Conservation (phyloP, 2,797 vertebrate genomes). For the Sebastes itinus region DNA sequence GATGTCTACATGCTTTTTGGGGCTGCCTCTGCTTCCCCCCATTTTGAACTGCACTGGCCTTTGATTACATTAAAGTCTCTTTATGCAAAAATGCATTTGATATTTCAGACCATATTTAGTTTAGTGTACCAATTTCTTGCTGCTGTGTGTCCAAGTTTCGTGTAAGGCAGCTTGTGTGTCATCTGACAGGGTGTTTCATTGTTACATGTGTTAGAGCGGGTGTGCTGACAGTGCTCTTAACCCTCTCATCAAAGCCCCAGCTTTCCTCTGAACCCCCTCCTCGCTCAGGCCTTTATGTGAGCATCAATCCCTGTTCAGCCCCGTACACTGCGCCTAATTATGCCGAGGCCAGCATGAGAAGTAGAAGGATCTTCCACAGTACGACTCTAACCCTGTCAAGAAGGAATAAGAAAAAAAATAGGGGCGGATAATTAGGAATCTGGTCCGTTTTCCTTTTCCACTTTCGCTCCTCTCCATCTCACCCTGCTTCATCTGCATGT, state of each 20-base stretch:
- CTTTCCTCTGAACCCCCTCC: slow-evolving; percentile 59
- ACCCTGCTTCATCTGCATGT: slow-evolving; percentile 80
- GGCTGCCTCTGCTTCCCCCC: background rate
- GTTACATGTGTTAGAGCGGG: slow-evolving; percentile 57
- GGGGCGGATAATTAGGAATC: slow-evolving; percentile 74
- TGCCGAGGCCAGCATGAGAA: slow-evolving; percentile 51
- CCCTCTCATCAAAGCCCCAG: slow-evolving; percentile 68
- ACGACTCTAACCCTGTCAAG: slow-evolving; percentile 52
- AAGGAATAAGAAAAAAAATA: slow-evolving; percentile 24
- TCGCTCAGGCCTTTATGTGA: slow-evolving; percentile 52
- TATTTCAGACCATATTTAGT: background rate
- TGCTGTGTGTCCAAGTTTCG: background rate
- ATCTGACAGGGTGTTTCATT: slow-evolving; percentile 59
- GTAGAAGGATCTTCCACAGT: slow-evolving; percentile 40
- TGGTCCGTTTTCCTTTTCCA: slow-evolving; percentile 66
- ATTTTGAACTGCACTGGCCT: background rate
- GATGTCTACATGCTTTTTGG: slow-evolving; percentile 24
- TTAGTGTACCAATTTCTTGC: background rate
- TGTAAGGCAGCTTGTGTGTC: slow-evolving; percentile 33
- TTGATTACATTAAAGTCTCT: slow-evolving; percentile 6
- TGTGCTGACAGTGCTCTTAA: slow-evolving; percentile 71
- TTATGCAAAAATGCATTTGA: slow-evolving; percentile 8
- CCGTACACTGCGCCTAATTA: slow-evolving; percentile 70
- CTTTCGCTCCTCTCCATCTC: slow-evolving; percentile 55
- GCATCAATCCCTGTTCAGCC: slow-evolving; percentile 62